Evolutionary conservation across 1,140 invertebrate species (phyloP).

Genomic region (Dreissena polymorpha): DNA sequence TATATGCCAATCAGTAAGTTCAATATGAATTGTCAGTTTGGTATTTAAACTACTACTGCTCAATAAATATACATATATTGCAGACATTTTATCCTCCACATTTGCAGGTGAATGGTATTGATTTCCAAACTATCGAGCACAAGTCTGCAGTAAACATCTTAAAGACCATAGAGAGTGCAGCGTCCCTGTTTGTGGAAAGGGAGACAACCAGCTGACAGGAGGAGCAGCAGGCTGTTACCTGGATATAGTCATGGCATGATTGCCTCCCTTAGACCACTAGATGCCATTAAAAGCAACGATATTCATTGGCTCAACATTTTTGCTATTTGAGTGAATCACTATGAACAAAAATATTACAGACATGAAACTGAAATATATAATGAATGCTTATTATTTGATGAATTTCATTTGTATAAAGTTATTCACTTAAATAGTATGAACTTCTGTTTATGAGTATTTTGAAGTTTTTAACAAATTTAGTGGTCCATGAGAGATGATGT

Average conservation of each 20-base stretch:
- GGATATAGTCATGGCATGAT: conserved; percentile 45
- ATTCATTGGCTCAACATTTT: not conserved
- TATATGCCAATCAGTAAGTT: no score
- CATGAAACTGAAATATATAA: not conserved
- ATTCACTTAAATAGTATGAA: not conserved
- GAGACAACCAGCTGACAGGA: conserved; percentile 54
- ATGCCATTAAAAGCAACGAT: not conserved
- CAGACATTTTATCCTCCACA: not conserved
- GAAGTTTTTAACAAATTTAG: not conserved
- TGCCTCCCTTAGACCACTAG: conserved; percentile 38
- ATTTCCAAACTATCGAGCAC: conserved; percentile 72
- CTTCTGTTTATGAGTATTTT: not conserved
- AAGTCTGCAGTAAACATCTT: conserved; percentile 68
- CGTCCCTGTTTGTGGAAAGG: conserved; percentile 66
- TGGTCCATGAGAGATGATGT: not conserved
- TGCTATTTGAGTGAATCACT: not conserved
- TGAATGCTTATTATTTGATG: not conserved
- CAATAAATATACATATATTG: no score
- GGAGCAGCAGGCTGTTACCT: conserved; percentile 56
- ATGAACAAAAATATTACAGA: no score
- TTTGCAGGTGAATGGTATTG: conserved; percentile 71
- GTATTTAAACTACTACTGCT: no score
- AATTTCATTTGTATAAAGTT: not conserved
- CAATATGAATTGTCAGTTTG: no score
- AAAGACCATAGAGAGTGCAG: conserved; percentile 61